phyloP scores from a whole-genome alignment of 2,797 vertebrate genomes.

The Scleropages formosus region DNA sequence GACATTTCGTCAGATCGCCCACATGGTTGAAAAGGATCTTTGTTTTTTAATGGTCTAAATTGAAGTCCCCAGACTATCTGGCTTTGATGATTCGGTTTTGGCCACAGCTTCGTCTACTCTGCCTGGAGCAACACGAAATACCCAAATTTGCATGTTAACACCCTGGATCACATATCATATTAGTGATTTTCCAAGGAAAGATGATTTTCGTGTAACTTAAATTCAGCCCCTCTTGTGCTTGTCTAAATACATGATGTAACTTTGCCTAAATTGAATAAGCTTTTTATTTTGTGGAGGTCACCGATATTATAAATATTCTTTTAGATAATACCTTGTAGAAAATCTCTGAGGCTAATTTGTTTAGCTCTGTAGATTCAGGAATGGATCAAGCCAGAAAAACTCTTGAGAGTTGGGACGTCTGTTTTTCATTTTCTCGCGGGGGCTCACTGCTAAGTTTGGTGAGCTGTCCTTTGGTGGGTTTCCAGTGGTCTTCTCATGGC shows the following conservation, averaged over 20 bases:
- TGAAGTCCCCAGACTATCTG: constrained; percentile 21
- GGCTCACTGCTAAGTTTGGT: neutral
- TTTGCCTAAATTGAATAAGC: constrained; percentile 30
- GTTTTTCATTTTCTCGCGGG: constrained; percentile 10
- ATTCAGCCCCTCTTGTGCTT: constrained; percentile 7
- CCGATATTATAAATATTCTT: constrained; percentile 27
- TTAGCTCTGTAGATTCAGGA: constrained; percentile 25
- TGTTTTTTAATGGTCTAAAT: constrained; percentile 19
- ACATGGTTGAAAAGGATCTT: constrained; percentile 12
- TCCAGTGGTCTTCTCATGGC: neutral
- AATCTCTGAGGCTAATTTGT: constrained; percentile 29
- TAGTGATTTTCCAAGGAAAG: constrained; percentile 14
- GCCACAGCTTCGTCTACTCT: constrained; percentile 2
- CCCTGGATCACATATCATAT: constrained; percentile 27
- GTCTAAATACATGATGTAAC: constrained; percentile 33
- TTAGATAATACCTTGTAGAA: constrained; percentile 18
- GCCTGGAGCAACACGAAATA: constrained; percentile 23
- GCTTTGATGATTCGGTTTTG: neutral
- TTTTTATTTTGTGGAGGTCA: constrained; percentile 25
- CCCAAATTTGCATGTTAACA: constrained; percentile 32
- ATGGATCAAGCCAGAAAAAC: neutral
- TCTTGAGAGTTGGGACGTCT: neutral
- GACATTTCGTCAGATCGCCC: neutral
- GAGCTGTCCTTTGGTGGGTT: neutral
- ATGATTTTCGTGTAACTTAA: constrained; percentile 25